Evolutionary conservation across 2,888 invertebrate genomes (phyloP).

Genomic region (Thecophora atra): DNA sequence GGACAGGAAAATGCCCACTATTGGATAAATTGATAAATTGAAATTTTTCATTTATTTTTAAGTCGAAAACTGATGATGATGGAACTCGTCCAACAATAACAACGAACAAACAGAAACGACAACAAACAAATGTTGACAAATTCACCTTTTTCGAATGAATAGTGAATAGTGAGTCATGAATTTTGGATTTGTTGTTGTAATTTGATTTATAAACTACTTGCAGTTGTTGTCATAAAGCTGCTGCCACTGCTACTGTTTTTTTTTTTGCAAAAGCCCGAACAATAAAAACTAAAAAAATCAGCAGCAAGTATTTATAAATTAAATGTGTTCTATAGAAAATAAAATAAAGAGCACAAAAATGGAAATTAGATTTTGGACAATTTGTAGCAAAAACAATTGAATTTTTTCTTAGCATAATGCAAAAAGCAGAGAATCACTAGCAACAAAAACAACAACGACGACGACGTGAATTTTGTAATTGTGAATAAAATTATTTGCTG

Average conservation of each 20-base stretch:
- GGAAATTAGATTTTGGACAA: constrained; percentile 26
- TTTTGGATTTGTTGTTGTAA: constrained; percentile 12
- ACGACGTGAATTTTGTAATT: background rate
- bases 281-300: background rate
- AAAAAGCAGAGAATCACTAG: too few species aligned
- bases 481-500: background rate
- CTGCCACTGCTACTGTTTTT: too few species aligned
- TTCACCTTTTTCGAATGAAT: background rate
- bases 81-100: constrained; percentile 37
- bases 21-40: constrained; percentile 15
- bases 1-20: background rate
- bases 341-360: background rate
- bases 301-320: constrained; percentile 35
- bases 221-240: background rate
- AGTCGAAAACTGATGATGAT: constrained; percentile 19
- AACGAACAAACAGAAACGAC: too few species aligned
- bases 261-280: too few species aligned
- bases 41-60: constrained; percentile 37
- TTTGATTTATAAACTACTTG: constrained; percentile 32
- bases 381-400: constrained; percentile 20
- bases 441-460: too few species aligned
- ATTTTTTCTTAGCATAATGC: too few species aligned
- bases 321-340: constrained; percentile 5
- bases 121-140: background rate
- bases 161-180: background rate